Base-by-base conservation (phyloP, 2,797 vertebrate genomes). In the Sandelia bainsii region DNA sequence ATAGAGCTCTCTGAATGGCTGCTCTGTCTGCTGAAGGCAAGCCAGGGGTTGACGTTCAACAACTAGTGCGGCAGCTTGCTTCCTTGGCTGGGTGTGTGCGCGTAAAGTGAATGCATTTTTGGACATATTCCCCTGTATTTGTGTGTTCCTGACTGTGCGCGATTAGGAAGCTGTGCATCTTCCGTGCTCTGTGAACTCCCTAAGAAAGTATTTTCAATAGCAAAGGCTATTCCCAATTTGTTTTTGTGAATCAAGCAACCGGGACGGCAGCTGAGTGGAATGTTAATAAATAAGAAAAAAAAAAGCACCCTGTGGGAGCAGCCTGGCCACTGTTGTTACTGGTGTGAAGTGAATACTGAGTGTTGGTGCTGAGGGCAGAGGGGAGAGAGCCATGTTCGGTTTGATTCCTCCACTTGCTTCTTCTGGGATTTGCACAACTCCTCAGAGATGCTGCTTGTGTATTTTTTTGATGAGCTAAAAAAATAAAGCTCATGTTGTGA, bases 151-250 rank as follows among this genome's bases (percentile, higher is more conserved):
- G 69, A 40, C 39, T 40, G 48, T n/a, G 25, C 66, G 64, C 3
- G 67, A 77, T 83, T 81, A 79, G 60, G 39, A 57, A 61, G 69
- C 69, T 48, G 62, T 69, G 58, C 49, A 34, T 63, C 58, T 73
- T 49, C 59, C 75, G 68, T 69, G 17, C 66, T 82, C 23, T 79
- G 72, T 77, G 75, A 91, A 86, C 75, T 81, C 74, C 58, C 60
- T 46, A n/a, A n/a, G 29, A 72, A 70, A 83, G 72, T 73, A 75
- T 86, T 90, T 90, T 89, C 78, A 81, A 34, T 87, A 91, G 92
- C 87, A 92, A 91, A 93, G 86, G 77, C 87, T 83, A 86, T 89
- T 93, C 92, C 87, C 87, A 90, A 84, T 92, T 93, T 92, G 87
- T 89, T 88, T 81, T 86, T 81, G 80, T 58, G 85, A 85, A 85